A percentile compares a stretch with the other conserved stretches of the same genome.
Evolutionary conservation across 2,888 invertebrate genomes (phyloP).

Genomic region (Pterobdella sp.): DNA sequence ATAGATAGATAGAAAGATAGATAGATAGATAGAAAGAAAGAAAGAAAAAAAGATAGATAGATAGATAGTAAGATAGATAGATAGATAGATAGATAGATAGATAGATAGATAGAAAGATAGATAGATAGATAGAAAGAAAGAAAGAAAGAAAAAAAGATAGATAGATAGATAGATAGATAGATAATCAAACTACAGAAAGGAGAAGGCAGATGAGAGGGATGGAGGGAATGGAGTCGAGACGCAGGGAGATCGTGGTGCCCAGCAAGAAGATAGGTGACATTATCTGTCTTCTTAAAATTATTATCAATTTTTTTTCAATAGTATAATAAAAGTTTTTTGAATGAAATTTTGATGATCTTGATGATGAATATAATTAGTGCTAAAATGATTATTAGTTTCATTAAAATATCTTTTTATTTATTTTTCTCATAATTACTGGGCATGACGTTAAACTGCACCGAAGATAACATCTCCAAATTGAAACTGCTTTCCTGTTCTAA

Average conservation of each 20-base stretch:
- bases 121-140: neutral
- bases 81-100: no score
- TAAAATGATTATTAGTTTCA: no score
- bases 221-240: constrained; percentile 67
- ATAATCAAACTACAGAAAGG: constrained; percentile 42
- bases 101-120: neutral
- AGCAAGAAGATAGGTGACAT: constrained; percentile 22
- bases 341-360: no score
- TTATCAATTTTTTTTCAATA: no score
- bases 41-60: neutral
- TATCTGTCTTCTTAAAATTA: no score
- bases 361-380: no score
- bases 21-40: neutral
- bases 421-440: no score
- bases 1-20: neutral
- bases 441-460: no score
- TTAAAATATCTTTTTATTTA: no score
- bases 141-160: neutral
- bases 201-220: constrained; percentile 54
- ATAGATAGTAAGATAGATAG: neutral
- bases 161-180: neutral
- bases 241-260: constrained; percentile 66
- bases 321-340: no score
- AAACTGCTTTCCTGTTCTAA: no score
- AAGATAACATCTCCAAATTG: no score